Base-by-base conservation (phyloP, 2,888 invertebrate species). In the Camponotus fellah region DNA sequence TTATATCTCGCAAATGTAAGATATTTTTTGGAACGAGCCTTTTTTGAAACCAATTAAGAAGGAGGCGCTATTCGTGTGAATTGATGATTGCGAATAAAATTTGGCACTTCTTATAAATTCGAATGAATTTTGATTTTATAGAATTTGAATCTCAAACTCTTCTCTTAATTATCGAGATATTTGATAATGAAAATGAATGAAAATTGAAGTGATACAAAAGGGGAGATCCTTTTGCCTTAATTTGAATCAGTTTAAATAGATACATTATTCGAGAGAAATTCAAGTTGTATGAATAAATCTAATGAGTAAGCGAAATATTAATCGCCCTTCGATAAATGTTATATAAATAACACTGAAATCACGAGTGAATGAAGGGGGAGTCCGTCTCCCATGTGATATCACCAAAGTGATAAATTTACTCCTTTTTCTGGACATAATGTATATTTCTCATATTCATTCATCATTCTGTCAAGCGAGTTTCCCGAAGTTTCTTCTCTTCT, bases 331-430 rank as follows among this genome's bases (percentile, higher is more conserved):
- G 82, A 84, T 82, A 84, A 84, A 62, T 56, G 82, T 82, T 82
- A 82, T 84, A 82, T 84, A 84, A 82, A 84, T 84, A 84, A 82
- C 75, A 9, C 56, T 43, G 60, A 76, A 84, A 34, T 84, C 82
- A 84, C 64, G 49, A 64, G 64, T 82, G 82, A 84, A 84, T 81
- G 83, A 84, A 84, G 83, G 71, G 80, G 80, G 43, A 53, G 26
- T 37, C 4, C 53, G 68, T 53, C 53, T 26, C n/a, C 60, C 64
- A 64, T n/a, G 32, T 49, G 58, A 10, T 69, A 79, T 69, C 53
- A 62, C 8, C 40, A 8, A 37, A 37, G 46, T 32, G 77, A 83
- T 77, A 83, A 53, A 62, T 77, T 79, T 77, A 77, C 68, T 79
- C 65, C 2, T 46, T 43, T 53, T 77, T 40, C 60, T 64, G 34